Conservation (phyloP, 2,113 vertebrate species). For the Colaptes auratus region DNA sequence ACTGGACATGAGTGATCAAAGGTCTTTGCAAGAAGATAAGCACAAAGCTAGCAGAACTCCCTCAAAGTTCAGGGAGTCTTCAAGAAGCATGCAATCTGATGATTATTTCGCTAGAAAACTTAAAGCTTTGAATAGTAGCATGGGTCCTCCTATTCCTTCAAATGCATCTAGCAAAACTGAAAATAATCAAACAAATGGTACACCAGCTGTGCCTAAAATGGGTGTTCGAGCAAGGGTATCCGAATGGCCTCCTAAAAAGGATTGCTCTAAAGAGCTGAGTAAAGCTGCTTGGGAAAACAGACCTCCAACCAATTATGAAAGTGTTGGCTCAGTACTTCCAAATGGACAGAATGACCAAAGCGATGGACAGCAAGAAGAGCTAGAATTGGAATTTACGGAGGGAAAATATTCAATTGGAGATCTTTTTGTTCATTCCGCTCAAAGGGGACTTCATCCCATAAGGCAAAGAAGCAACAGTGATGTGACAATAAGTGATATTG, state of each 20-base stretch:
- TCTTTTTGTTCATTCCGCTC: conserved; percentile 86
- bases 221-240: conserved; percentile 94
- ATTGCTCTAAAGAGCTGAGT: conserved; percentile 78
- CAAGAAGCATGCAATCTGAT: conserved; percentile 92
- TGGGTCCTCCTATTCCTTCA: conserved; percentile 84
- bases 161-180: conserved; percentile 81
- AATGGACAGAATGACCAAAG: conserved; percentile 87
- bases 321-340: conserved; percentile 80
- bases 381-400: conserved; percentile 85
- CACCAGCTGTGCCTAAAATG: conserved; percentile 95
- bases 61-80: conserved; percentile 82
- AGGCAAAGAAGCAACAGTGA: conserved; percentile 96
- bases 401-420: conserved; percentile 85
- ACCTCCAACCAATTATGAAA: conserved; percentile 82
- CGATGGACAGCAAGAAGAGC: conserved; percentile 79
- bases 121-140: conserved; percentile 88
- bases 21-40: conserved; percentile 82
- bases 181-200: conserved; percentile 84
- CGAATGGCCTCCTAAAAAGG: conserved; percentile 95
- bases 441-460: conserved; percentile 91
- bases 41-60: conserved; percentile 80
- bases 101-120: conserved; percentile 93
- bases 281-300: conserved; percentile 85
- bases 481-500: conserved; percentile 96
- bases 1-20: conserved; percentile 87